Evolutionary conservation across 2,888 invertebrate species (phyloP), one percentile per base, ranked within the genome.

Genomic region (Drosophila eohydei): DNA sequence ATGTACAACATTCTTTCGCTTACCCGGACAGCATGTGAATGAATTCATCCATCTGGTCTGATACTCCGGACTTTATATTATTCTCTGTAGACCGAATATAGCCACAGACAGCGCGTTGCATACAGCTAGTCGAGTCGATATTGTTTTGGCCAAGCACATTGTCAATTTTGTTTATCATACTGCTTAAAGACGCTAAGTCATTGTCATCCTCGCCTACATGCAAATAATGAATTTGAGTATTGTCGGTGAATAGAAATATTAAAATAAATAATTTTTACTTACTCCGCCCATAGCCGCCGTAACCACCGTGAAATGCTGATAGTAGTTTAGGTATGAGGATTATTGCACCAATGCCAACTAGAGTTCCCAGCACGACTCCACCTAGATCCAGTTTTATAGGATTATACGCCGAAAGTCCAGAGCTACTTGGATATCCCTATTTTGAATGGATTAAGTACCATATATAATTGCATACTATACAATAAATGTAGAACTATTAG

Each of bases 381-480:
- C 97, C 97, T 0, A 97, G 93, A 87, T 97, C 97, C 58, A 97
- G 95, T 93, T 96, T 97, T 69, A 96, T 94, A 0, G 97, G 96
- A 2, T 95, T 95, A 80, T 96, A 96, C 14, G 95, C 92, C 0
- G 96, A 95, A 12, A 94, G 92, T 5, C 93, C 93, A 16, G 92
- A 92, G 14, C 92, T 92, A 46, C 91, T 91, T 30, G 93, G 92
- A 79, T 93, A 93, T 9, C 86, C 93, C 93, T 93, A 34, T 34
- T 9, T 28, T 16, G 26, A 16, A 52, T 4, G 14, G 40, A 38
- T 9, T 41, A 14, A 34, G 7, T 34, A 34, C 11, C 14, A 38
- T 38, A 2, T 38, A 14, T 34, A 6, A 34, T 34, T 7, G 5
- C 34, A 34, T 34, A 34, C 9, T 3, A 34, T 34, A 21, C 21